phyloP scores from a whole-genome alignment of 2,888 invertebrate genomes.

The Drosophila colorata region DNA sequence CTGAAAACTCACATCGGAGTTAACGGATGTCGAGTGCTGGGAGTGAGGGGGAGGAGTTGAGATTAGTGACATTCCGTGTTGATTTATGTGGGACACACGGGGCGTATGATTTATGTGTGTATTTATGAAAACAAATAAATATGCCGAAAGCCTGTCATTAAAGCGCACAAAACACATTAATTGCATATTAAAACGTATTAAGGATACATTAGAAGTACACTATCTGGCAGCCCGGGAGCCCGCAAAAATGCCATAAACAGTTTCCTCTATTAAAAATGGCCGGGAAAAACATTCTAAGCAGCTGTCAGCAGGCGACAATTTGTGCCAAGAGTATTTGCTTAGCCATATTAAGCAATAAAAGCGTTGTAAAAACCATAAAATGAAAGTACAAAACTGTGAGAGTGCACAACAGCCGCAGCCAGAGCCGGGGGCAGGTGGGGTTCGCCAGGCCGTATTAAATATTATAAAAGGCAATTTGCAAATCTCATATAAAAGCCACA shows the following conservation, averaged over 20 bases:
- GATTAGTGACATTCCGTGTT: conserved; percentile 51
- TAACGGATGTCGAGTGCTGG: background rate
- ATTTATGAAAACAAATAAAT: conserved; percentile 65
- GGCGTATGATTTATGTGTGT: conserved; percentile 61
- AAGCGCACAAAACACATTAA: conserved; percentile 58
- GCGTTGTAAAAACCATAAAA: conserved; percentile 74
- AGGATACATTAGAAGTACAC: conserved; percentile 64
- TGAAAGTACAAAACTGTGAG: conserved; percentile 55
- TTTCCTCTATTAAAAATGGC: conserved; percentile 50
- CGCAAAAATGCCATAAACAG: conserved; percentile 47
- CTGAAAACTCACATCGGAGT: conserved; percentile 26
- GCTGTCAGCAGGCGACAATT: conserved; percentile 58
- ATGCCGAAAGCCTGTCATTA: conserved; percentile 38
- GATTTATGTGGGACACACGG: conserved; percentile 61
- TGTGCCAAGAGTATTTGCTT: conserved; percentile 56
- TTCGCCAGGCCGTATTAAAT: conserved; percentile 61
- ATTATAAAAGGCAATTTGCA: conserved; percentile 77
- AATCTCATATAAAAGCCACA: conserved; percentile 74
- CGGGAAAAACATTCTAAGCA: conserved; percentile 40
- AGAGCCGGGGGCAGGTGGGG: background rate
- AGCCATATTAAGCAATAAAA: conserved; percentile 76
- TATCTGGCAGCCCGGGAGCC: conserved; percentile 34
- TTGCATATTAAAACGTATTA: conserved; percentile 69
- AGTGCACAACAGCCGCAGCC: conserved; percentile 9
- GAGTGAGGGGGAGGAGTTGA: background rate